Percentiles rank a stretch among this genome's conserved stretches.
phyloP scores from a whole-genome alignment of 2,888 invertebrate genomes.

The Hemithea aestivaria region DNA sequence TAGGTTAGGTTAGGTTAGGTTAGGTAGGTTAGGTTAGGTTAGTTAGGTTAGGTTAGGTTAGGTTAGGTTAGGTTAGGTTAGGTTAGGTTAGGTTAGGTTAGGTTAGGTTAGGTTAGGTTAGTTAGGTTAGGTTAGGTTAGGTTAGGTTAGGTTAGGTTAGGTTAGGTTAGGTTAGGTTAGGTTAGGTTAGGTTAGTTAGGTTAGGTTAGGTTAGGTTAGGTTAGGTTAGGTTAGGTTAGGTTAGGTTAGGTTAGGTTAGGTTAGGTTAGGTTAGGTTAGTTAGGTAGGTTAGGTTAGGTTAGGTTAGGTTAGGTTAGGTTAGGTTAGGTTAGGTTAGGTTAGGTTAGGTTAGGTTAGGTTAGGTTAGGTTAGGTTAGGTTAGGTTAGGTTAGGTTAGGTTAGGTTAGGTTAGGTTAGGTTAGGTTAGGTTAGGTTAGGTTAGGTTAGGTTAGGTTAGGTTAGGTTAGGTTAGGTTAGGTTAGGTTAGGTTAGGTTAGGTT shows the following conservation, averaged over 20 bases:
- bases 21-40: too few relatives aligned
- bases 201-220: conserved; percentile 14
- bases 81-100: conserved; percentile 12
- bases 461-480: conserved; percentile 27
- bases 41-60: conserved; percentile 19
- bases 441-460: conserved; percentile 24
- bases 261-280: conserved; percentile 25
- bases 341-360: conserved; percentile 24
- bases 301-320: conserved; percentile 28
- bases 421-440: conserved; percentile 25
- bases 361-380: conserved; percentile 27
- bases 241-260: conserved; percentile 22
- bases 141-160: conserved; percentile 9
- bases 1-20: conserved; percentile 19
- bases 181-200: too few relatives aligned
- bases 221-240: conserved; percentile 19
- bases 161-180: conserved; percentile 6
- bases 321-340: conserved; percentile 28
- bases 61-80: conserved; percentile 17
- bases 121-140: conserved; percentile 12
- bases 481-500: conserved; percentile 29
- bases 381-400: conserved; percentile 24
- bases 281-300: conserved; percentile 25
- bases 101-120: conserved; percentile 14
- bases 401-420: conserved; percentile 22